Base-by-base conservation (phyloP, 2,888 invertebrate genomes). In the Thymelicus sylvestris region DNA sequence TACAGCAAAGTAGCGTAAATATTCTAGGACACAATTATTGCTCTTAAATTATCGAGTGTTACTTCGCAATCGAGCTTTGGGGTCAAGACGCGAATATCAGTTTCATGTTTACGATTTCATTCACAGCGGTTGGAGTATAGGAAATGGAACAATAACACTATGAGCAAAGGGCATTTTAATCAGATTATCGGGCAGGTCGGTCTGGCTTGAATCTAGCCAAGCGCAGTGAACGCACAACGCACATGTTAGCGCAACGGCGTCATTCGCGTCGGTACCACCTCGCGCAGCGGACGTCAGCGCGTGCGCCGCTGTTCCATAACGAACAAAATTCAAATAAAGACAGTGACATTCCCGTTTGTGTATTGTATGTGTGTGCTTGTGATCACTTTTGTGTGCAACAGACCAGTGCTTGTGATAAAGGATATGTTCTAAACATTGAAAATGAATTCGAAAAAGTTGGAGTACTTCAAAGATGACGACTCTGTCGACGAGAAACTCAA, bases 361-460 rank as follows among this genome's bases (percentile, higher is more conserved):
- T 73, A 69, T 13, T 73, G 31, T 31, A 31, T 65, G 57, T 73
- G 75, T 74, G 75, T 73, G 74, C 66, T 77, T 80, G 80, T 84
- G 83, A 75, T 83, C 50, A 70, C 70, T 65, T 70, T 82, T 85
- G 81, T 82, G 83, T 83, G 78, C 68, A 82, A 87, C 76, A 86
- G 89, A 89, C 89, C 87, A 89, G 92, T 92, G 92, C 80, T 84
- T 86, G 89, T 90, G 88, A 88, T 47, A 47, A 66, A 85, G 70
- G 70, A 86, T 85, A 83, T 81, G 80, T 80, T 78, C 74, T 80
- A 80, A 88, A 70, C 65, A 70, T 70, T 70, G 52, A 70, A 84
- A 75, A 93, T 93, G 93, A 93, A 93, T 92, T 88, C 93, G 74
- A 93, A 93, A 88, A 93, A 93, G 86, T 84, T 93, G 87, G 93